Conservation (phyloP, 2,113 vertebrate genomes). For the Pachypanchax playfairii region DNA sequence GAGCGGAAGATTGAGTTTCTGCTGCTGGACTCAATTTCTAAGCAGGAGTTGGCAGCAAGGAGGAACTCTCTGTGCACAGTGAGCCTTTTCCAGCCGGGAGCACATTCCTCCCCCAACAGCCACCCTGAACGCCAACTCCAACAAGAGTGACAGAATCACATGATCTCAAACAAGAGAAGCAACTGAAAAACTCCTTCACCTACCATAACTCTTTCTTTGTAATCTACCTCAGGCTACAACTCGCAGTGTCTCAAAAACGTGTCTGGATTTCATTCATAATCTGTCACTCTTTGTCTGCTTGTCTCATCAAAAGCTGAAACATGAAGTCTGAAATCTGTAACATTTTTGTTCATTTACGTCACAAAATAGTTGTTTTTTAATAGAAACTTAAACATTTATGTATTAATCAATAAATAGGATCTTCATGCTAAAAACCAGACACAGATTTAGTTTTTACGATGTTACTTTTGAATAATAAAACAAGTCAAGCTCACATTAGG, state of each 20-base stretch:
- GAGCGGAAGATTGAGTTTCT: conserved; percentile 55
- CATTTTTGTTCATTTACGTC: neutral
- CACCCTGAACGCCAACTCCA: conserved; percentile 53
- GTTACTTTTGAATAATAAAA: too few species aligned
- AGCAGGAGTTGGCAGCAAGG: conserved; percentile 40
- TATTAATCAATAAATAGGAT: neutral
- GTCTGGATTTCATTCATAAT: conserved; percentile 29
- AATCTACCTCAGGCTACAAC: conserved; percentile 16
- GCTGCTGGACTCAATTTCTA: conserved; percentile 32
- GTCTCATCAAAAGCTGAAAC: conserved; percentile 18
- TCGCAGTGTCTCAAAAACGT: neutral
- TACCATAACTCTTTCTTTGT: conserved; percentile 27
- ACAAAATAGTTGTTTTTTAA: neutral
- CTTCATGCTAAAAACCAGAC: too few species aligned
- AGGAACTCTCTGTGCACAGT: conserved; percentile 45
- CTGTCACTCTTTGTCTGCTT: conserved; percentile 38
- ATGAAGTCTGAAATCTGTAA: neutral
- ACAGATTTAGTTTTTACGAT: too few species aligned
- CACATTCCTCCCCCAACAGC: conserved; percentile 60
- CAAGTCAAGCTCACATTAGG: too few species aligned
- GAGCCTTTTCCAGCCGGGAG: conserved; percentile 68
- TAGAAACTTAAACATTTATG: neutral
- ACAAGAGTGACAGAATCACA: conserved; percentile 56
- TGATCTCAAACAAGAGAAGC: conserved; percentile 64
- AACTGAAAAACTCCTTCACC: conserved; percentile 31